phyloP scores from a whole-genome alignment of 2,113 vertebrate genomes.

The Pontoporia blainvillei region DNA sequence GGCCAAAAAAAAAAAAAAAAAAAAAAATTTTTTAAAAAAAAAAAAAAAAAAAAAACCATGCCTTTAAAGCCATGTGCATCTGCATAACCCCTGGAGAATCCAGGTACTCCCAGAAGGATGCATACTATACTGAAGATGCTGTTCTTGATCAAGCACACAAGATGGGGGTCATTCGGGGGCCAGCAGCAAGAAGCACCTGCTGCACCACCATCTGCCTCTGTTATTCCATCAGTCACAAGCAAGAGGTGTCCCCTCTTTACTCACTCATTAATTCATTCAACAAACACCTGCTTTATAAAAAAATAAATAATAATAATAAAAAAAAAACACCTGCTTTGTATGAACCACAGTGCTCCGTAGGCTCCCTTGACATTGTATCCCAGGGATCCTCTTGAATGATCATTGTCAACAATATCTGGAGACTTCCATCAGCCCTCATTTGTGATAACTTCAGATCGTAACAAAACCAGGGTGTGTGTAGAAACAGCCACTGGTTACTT shows the following conservation, averaged over 20 bases:
- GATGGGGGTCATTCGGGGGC: neutral
- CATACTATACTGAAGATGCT: neutral
- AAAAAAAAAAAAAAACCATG: neutral
- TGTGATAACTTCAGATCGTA: neutral
- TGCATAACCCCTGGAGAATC: neutral
- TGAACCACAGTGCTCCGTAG: neutral
- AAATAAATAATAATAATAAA: too few relatives aligned
- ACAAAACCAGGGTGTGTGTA: neutral
- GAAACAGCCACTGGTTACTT: neutral
- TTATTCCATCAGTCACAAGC: neutral
- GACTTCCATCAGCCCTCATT: neutral
- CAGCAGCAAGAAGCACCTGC: neutral
- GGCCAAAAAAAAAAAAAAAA: too few relatives aligned
- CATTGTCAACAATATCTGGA: neutral
- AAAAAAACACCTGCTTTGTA: neutral
- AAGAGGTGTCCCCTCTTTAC: neutral
- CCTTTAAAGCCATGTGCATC: neutral
- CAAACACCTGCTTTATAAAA: neutral
- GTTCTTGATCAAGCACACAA: neutral
- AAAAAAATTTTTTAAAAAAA: neutral
- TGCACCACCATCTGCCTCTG: fast-evolving
- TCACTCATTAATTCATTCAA: neutral
- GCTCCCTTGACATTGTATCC: neutral
- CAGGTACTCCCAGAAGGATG: neutral
- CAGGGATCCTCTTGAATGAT: neutral